phyloP scores from a whole-genome alignment of 2,113 vertebrate species.

The Morone chrysops region DNA sequence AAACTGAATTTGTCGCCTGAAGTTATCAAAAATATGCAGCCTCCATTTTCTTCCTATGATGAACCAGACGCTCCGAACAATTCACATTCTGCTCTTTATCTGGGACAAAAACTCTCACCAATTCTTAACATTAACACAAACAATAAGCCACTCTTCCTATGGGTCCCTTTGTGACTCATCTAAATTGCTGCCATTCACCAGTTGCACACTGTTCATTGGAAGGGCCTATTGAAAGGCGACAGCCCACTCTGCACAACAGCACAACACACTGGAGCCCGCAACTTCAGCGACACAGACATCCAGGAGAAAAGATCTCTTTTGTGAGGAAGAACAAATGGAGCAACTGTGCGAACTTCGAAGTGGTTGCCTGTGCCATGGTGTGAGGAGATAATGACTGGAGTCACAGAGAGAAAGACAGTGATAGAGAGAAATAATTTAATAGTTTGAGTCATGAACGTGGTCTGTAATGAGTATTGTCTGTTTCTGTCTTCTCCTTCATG shows the following conservation, averaged over 20 bases:
- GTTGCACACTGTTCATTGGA: constrained; percentile 37
- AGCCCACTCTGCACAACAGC: constrained; percentile 49
- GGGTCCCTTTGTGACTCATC: constrained; percentile 70
- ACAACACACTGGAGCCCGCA: constrained; percentile 10
- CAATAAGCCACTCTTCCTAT: constrained; percentile 56
- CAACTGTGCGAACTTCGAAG: constrained; percentile 39
- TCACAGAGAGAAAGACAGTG: constrained; percentile 33
- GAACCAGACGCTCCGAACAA: constrained; percentile 15
- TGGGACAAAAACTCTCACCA: constrained; percentile 24
- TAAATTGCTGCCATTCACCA: constrained; percentile 64
- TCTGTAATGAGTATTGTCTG: constrained; percentile 37
- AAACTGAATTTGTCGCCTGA: constrained; percentile 12
- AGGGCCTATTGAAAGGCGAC: constrained; percentile 45
- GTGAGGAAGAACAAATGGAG: constrained; percentile 70
- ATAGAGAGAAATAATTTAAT: constrained; percentile 28
- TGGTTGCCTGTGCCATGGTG: constrained; percentile 48
- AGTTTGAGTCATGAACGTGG: constrained; percentile 40
- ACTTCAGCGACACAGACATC: constrained; percentile 43
- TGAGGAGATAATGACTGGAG: constrained; percentile 67
- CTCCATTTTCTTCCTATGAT: constrained; percentile 38
- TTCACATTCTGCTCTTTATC: constrained; percentile 30
- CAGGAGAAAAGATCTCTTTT: constrained; percentile 69
- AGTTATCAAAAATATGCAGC: constrained; percentile 1
- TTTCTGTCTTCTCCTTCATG: constrained; percentile 12
- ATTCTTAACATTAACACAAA: constrained; percentile 58